phyloP scores from a whole-genome alignment of 2,797 vertebrate genomes.

The Centropyge bicolor region DNA sequence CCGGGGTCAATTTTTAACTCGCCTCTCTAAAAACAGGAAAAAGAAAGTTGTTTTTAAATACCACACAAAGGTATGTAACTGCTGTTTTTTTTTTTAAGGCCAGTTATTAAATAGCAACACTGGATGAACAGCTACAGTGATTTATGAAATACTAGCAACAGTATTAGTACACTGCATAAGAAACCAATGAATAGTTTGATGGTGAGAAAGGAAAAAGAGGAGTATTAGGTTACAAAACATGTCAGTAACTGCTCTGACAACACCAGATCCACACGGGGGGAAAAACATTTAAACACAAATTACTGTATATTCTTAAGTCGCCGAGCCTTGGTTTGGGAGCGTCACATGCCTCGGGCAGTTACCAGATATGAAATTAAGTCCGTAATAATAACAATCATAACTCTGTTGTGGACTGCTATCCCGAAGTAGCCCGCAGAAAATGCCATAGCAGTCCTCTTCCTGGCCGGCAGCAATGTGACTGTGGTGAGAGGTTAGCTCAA shows the following conservation, averaged over 20 bases:
- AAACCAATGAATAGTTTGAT: background rate
- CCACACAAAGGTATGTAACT: background rate
- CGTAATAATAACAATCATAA: slow-evolving; percentile 49
- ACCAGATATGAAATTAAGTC: slow-evolving; percentile 57
- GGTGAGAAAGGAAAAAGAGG: slow-evolving; percentile 18
- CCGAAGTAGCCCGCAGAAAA: slow-evolving; percentile 63
- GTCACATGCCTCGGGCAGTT: slow-evolving; percentile 47
- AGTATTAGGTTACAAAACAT: slow-evolving; percentile 16
- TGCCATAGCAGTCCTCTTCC: slow-evolving; percentile 85
- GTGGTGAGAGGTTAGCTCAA: slow-evolving; percentile 85
- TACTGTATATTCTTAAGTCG: slow-evolving; percentile 30
- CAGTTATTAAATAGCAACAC: slow-evolving; percentile 8
- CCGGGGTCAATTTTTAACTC: slow-evolving; percentile 32
- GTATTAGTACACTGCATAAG: slow-evolving; percentile 1
- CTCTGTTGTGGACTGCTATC: slow-evolving; percentile 49
- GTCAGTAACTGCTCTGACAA: slow-evolving; percentile 39
- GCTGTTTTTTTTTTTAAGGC: slow-evolving; percentile 2
- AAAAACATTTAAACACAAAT: slow-evolving; percentile 32
- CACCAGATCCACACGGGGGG: slow-evolving; percentile 27
- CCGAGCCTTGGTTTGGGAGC: slow-evolving; percentile 45
- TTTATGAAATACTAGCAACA: slow-evolving; percentile 21
- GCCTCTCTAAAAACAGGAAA: slow-evolving; percentile 68
- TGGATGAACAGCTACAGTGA: slow-evolving; percentile 2
- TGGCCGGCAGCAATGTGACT: slow-evolving; percentile 84
- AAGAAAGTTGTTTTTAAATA: slow-evolving; percentile 55